Base-by-base conservation (phyloP, 2,888 invertebrate genomes). In the Tridacna crocea region DNA sequence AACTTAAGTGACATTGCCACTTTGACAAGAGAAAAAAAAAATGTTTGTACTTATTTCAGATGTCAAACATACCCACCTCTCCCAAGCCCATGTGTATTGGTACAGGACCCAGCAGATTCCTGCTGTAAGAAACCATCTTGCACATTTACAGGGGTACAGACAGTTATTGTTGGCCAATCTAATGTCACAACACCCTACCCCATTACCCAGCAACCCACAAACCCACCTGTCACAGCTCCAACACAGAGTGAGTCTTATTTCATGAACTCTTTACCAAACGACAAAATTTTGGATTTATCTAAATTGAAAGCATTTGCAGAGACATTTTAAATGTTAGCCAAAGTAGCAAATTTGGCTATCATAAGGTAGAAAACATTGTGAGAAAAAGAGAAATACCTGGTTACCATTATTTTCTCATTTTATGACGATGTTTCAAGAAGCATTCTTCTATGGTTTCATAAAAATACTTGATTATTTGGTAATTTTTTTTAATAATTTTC, bases 101-200 rank as follows among this genome's bases (percentile, higher is more conserved):
- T 83, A 8, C 77, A 76, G 46, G 88, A 89, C 61, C 87, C 87
- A 1, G 70, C 55, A 12, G 88, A 89, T 68, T 46, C 80, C 17
- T 90, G 90, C 76, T 90, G 90, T 73, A 77, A 87, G 81, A 79
- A 83, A 15, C 89, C 88, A 17, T 15, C 60, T 10, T 90, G 90
- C 73, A 66, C 82, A 36, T 90, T 88, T 76, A 82, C 80, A 11
- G 84, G 85, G 0, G 61, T 63, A 17, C 77, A 80, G 17, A 80
- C 80, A 3, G 74, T 80, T 17, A 77, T 85, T 61, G 85, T 74
- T 15, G 87, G 87, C 17, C 79, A 79, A 12, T 83, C 77, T 22
- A 60, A 77, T 15, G 73, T 81, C 19, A 82, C 84, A 24, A 77
- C 84, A 13, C 85, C 78, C 6, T 24, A 24, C 19, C 84, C 82